Percentiles rank a stretch among this genome's conserved stretches.
Evolutionary conservation across 2,113 vertebrate genomes (phyloP).

Genomic region (Rhadina sibilatrix): DNA sequence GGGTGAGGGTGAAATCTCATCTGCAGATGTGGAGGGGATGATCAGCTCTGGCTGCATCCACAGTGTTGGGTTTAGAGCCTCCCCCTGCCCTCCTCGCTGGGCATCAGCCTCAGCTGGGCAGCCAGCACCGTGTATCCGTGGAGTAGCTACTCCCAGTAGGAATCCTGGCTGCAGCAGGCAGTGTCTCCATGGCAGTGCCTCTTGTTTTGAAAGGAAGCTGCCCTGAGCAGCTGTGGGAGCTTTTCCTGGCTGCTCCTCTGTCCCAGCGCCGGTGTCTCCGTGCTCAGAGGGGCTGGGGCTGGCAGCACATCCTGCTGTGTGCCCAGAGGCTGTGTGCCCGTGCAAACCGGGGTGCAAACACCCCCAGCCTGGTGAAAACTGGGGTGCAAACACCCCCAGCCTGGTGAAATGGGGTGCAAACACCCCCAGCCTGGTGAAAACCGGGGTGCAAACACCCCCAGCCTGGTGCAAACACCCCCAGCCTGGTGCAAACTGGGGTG

Average conservation of each 20-base stretch:
- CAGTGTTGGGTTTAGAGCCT: neutral
- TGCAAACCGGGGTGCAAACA: neutral
- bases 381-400: neutral
- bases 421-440: neutral
- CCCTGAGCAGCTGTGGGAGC: neutral
- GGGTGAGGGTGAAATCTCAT: neutral
- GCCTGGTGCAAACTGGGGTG: too few species aligned
- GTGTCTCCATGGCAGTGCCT: neutral
- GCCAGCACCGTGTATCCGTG: accelerated
- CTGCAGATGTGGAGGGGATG: neutral
- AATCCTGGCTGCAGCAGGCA: neutral
- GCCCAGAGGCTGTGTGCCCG: neutral
- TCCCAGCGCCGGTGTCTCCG: neutral
- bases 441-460: neutral
- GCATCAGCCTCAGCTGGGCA: neutral
- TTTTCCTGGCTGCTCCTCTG: neutral
- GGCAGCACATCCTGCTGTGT: neutral
- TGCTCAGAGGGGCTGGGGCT: neutral
- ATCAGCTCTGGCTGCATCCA: neutral
- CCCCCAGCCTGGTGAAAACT: neutral
- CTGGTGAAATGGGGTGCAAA: neutral
- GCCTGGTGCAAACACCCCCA: neutral
- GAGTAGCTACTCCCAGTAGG: neutral
- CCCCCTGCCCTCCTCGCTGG: neutral
- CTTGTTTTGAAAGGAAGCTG: neutral